Base-by-base conservation (phyloP, 2,888 invertebrate species). In the Graphium colonna region DNA sequence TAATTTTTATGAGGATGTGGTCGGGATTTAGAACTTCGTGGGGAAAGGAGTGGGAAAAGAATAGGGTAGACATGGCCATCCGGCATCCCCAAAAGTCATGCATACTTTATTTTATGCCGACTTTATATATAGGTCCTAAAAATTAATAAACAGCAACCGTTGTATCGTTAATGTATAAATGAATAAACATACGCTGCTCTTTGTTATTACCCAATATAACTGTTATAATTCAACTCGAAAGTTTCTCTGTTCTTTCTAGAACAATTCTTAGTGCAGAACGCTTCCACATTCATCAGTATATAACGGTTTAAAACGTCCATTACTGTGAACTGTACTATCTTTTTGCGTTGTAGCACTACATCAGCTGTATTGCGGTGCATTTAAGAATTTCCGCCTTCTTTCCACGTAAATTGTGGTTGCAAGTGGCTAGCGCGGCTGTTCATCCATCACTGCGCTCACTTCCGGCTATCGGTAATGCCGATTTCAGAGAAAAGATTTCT, bases 391-490 rank as follows among this genome's bases (percentile, higher is more conserved):
- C 64, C 65, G 57, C 62, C 59, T 69, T 60, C 65, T 64, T 62
- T 61, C 36, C 36, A 21, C 21, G 21, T 21, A 21, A 21, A 21
- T 21, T 21, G 21, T 21, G 55, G 61, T 60, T 60, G 59, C 62
- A 58, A 52, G 60, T 55, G 64, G 63, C 64, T 65, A 60, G 53
- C 51, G 61, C 52, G 65, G 68, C 69, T 68, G 75, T 78, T 80
- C 78, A 82, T 82, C 79, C 72, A 77, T 81, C 79, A 80, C 36
- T 36, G 47, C 48, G 47, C 48, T 40, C 41, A 38, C 36, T 42
- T 31, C 17, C 41, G 10, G 9, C 51, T 10, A 31, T 9, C 21
- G 36, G 36, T 41, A 47, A 17, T 42, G 48, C 48, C 52, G 46
- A 46, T 46, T 46, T 36, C 33, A 21, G 18, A 7, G 33, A 18